These are phyloP conservation scores for Protonemura montana DNA, from an alignment of 2,888 invertebrate genomes.

Conservation along the genomic window DNA sequence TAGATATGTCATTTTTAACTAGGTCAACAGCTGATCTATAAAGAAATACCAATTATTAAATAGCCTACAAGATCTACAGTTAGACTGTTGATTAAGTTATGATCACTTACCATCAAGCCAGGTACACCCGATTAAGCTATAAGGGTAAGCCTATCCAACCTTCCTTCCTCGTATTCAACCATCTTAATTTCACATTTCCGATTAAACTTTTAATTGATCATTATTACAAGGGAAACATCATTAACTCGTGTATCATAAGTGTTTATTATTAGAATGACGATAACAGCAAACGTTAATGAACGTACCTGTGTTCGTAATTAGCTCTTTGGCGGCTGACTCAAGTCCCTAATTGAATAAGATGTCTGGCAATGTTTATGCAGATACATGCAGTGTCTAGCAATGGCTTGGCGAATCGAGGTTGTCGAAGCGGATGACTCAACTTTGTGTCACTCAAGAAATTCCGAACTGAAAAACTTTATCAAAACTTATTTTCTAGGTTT, in stretches of 20 bases:
- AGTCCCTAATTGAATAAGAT: background rate
- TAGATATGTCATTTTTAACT: background rate
- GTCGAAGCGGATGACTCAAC: no score
- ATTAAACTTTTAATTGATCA: conserved; percentile 3
- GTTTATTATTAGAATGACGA: background rate
- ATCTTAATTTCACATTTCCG: background rate
- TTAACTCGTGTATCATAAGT: background rate
- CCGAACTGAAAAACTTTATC: no score
- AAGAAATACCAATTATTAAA: background rate
- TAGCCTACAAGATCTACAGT: background rate
- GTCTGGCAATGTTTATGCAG: background rate
- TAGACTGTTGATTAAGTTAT: background rate
- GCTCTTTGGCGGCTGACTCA: background rate
- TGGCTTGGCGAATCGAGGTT: no score
- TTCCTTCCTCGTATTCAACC: background rate
- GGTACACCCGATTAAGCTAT: background rate
- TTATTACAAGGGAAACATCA: background rate
- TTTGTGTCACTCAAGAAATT: no score
- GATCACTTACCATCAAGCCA: background rate
- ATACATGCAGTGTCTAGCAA: no score
- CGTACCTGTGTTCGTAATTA: background rate
- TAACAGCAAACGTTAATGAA: background rate
- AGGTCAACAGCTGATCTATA: background rate
- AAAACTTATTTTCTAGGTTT: no score
- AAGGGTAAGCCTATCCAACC: background rate